Evolutionary conservation across 2,797 vertebrate species (phyloP).

Genomic region (Epinephelus malabaricus): DNA sequence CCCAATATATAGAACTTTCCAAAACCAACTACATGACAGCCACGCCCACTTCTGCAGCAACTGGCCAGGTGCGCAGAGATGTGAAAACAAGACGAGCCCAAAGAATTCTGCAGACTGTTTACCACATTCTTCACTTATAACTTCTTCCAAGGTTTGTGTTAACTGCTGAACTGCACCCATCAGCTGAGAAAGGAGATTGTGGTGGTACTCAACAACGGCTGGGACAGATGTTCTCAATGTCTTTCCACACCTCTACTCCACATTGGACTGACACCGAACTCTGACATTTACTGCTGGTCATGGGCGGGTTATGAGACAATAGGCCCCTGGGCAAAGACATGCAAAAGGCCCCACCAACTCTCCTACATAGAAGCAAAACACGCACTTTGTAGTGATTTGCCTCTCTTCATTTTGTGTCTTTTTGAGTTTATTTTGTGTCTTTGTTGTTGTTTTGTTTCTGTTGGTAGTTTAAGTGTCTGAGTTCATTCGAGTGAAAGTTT

Average conservation of each 20-base stretch:
- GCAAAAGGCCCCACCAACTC: no score
- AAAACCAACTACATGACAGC: neutral
- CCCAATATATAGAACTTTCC: neutral
- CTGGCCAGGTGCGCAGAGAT: neutral
- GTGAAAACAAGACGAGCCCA: neutral
- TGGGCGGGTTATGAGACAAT: no score
- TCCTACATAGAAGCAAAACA: no score
- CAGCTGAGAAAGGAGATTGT: neutral
- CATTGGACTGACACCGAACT: neutral
- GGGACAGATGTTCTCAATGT: neutral
- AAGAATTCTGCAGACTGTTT: neutral
- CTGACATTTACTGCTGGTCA: neutral
- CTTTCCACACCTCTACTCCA: constrained; percentile 2
- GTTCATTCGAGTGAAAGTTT: no score
- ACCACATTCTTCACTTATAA: neutral
- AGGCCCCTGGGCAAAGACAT: no score
- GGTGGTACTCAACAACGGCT: neutral
- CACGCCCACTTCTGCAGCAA: neutral
- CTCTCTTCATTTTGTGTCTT: no score
- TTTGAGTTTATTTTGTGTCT: no score
- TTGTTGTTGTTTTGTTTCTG: no score
- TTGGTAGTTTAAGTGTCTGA: no score
- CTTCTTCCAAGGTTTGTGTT: neutral
- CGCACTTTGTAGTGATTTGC: no score
- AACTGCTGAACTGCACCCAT: neutral